A percentile compares a stretch with the other conserved stretches of the same genome.
These are phyloP conservation scores for Nipponacmea schrenckii DNA, from an alignment of 2,888 invertebrate species.

Conservation along the genomic window DNA sequence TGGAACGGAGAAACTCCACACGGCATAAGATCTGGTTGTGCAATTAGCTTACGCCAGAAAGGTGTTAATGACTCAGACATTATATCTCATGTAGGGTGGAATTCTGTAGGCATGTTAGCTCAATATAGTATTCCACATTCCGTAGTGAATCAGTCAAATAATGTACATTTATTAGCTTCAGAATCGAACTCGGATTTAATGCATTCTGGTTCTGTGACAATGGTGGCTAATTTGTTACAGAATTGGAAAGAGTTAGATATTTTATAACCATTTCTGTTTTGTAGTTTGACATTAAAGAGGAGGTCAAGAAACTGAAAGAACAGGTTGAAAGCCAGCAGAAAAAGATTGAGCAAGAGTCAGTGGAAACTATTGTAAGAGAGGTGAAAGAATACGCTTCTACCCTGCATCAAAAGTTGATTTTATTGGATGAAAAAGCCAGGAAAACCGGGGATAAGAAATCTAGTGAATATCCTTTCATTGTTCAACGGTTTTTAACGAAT, in stretches of 20 bases:
- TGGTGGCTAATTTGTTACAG: background rate
- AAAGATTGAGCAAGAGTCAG: background rate
- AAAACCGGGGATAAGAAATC: too few relatives aligned
- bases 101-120: background rate
- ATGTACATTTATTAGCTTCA: background rate
- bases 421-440: background rate
- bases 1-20: too few relatives aligned
- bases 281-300: too few relatives aligned
- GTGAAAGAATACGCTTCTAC: background rate
- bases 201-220: background rate
- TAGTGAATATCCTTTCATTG: too few relatives aligned
- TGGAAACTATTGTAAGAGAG: background rate
- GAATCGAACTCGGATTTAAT: background rate
- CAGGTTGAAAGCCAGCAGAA: background rate
- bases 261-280: background rate
- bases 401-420: background rate
- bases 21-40: constrained; percentile 20
- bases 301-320: too few relatives aligned
- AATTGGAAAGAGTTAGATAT: background rate
- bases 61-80: constrained; percentile 4
- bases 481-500: background rate
- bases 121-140: background rate
- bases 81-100: constrained; percentile 13
- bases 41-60: background rate
- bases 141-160: too few relatives aligned